Evolutionary conservation across 2,797 vertebrate species (phyloP).

Genomic region (Cryptoblepharus egeriae): DNA sequence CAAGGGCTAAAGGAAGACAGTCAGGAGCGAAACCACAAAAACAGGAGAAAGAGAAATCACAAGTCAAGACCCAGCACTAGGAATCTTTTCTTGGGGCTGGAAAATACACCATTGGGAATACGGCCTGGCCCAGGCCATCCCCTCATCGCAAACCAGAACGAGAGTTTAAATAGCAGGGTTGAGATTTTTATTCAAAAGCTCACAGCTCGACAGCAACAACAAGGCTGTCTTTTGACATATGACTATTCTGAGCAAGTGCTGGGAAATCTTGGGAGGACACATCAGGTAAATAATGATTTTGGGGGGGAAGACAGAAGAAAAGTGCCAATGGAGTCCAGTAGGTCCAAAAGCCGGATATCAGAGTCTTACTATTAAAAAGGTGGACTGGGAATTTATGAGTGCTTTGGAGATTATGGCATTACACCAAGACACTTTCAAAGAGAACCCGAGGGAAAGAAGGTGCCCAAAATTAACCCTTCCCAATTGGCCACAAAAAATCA

Average conservation of each 20-base stretch:
- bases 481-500: background rate
- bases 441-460: constrained; percentile 53
- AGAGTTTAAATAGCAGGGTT: constrained; percentile 24
- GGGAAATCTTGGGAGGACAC: background rate
- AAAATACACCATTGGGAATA: background rate
- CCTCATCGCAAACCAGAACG: background rate
- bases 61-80: constrained; percentile 7
- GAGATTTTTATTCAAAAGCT: constrained; percentile 43
- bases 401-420: constrained; percentile 39
- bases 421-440: constrained; percentile 45
- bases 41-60: background rate
- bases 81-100: background rate
- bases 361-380: constrained; percentile 51
- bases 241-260: constrained; percentile 14
- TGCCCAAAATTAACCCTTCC: constrained; percentile 48
- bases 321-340: constrained; percentile 42
- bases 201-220: constrained; percentile 20
- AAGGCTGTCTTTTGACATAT: background rate
- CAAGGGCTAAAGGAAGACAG: background rate
- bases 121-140: background rate
- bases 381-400: background rate
- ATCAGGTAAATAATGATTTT: background rate
- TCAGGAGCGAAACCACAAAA: background rate
- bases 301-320: background rate
- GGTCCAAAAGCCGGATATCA: constrained; percentile 37